Evolutionary conservation across 2,797 vertebrate species (phyloP), one percentile per base, ranked within the genome.

Genomic region (Clarias platycephalus): DNA sequence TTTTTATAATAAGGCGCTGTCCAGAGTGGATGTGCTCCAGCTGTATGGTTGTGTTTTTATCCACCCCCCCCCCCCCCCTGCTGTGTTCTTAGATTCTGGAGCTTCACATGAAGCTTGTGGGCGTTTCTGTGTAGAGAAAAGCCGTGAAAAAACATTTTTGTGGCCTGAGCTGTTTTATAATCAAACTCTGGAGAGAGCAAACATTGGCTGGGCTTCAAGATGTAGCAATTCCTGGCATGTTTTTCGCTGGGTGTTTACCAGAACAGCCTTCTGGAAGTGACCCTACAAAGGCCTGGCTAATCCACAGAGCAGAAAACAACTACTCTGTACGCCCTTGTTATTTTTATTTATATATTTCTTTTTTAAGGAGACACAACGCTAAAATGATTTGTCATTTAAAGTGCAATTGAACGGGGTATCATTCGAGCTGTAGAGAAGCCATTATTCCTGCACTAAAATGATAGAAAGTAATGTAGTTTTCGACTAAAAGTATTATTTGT

Each of bases 381-480:
- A 13, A 62, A 63, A 53, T 53, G 58, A 77, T 77, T 60, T 15
- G 0, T 77, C 75, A 62, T 40, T 62, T 60, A 80, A 66, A 80
- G 78, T 80, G 78, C 40, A 53, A 53, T 80, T 66, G 64, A 12
- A 10, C 37, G 0, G 9, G 15, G 7, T 63, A 64, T 44, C 77
- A 28, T 79, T 49, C 5, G 60, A 44, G 40, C 78, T 22, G n/a
- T 31, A 18, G 62, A 80, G 78, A 53, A 53, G 13, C 8, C 62
- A 66, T 80, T 28, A 64, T 34, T 82, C 57, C 55, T 44, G 34
- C 57, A 13, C 31, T 72, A 28, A 62, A 28, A 62, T 62, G 55
- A 62, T 67, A 67, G 72, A 79, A 64, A 10, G 37, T 79, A 64
- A 64, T 64, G 77, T 49, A 79, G n/a, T 79, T 79, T 49, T 5